Evolutionary conservation across 2,888 invertebrate species (phyloP).

Genomic region (Branchellion lobata): DNA sequence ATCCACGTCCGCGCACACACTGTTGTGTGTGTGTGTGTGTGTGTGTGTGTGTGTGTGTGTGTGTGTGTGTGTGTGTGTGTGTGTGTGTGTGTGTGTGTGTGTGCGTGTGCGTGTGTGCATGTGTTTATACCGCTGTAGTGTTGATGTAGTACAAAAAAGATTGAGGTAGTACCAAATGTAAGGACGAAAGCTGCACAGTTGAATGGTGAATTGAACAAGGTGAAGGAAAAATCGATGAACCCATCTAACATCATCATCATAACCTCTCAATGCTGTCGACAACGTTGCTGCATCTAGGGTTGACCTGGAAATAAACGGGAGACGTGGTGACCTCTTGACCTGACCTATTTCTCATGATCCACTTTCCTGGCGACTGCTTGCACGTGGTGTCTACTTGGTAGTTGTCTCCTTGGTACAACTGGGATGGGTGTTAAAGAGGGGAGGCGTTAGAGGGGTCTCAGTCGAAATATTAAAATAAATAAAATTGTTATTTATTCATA

Average conservation of each 20-base stretch:
- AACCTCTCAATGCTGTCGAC: conserved; percentile 35
- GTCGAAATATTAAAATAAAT: neutral
- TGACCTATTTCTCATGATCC: conserved; percentile 10
- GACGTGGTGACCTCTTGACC: conserved; percentile 26
- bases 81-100: neutral
- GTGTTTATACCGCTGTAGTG: neutral
- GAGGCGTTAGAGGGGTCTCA: neutral
- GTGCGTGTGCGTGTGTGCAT: neutral
- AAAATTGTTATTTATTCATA: no score
- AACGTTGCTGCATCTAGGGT: conserved; percentile 31
- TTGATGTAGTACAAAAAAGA: neutral
- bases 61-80: neutral
- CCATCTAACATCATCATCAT: no score
- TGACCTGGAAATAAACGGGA: conserved; percentile 37
- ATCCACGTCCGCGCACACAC: conserved; percentile 20
- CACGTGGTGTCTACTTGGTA: conserved; percentile 1
- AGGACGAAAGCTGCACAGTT: no score
- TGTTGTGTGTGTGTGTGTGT: neutral
- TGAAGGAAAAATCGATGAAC: no score
- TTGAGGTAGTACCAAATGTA: no score
- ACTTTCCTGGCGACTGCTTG: conserved; percentile 1
- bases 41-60: neutral
- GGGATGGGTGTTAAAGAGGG: neutral
- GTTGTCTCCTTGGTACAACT: conserved; percentile 31
- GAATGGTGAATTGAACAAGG: no score